Evolutionary conservation across 2,888 invertebrate genomes (phyloP), one percentile per base, ranked within the genome.

Genomic region (Spodoptera littoralis): DNA sequence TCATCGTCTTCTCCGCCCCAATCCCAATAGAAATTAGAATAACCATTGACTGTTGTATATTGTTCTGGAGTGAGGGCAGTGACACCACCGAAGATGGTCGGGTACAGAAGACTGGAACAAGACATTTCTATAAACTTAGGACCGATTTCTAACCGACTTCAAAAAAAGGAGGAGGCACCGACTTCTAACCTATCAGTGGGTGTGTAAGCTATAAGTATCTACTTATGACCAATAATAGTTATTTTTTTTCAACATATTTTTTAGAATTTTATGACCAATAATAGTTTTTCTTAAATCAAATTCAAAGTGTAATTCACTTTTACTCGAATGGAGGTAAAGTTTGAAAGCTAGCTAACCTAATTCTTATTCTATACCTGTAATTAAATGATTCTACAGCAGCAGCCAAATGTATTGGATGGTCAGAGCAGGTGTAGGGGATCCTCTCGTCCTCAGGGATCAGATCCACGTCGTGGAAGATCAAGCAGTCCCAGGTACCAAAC

Each of bases 1-100:
- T 98, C 98, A 87, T 98, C 98, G 89, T 99, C 98, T 90, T 98
- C 98, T 11, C 97, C 98, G 24, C 98, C 98, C 98, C 98, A 99
- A 45, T 98, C 98, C 97, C 98, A 98, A 88, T 97, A 99, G 50
- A 96, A 96, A 86, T 98, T 98, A 60, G 97, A 97, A 91, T 97
- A 98, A 0, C 98, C 98, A 88, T 99, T 99, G 1, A 98, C 96
- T 67, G 95, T 92, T 70, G 95, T 92, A 86, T 98, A 98, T 76
- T 98, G 98, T 67, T 96, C 95, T 44, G 95, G 95, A 1, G 96
- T 97, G 91, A 99, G 96, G 4, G 98, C 98, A 24, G 97, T 97
- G 3, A 98, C 98, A 46, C 98, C 98, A 27, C 98, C 98, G 90
- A 99, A 98, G 65, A 83, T 43, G 0, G 1, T 0, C 0, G 0